Conservation (phyloP, 1,140 invertebrate species). For the Tetragnatha versicolor region DNA sequence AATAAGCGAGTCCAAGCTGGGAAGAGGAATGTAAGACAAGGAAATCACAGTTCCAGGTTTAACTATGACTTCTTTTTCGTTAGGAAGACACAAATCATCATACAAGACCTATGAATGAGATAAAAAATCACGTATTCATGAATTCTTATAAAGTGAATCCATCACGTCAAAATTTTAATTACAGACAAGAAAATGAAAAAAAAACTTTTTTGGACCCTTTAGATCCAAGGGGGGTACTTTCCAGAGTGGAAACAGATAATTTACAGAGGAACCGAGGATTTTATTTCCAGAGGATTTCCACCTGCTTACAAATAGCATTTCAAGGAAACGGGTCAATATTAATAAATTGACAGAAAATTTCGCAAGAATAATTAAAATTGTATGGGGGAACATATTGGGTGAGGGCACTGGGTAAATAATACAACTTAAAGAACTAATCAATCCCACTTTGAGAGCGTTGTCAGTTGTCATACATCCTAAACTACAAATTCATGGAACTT, state of each 20-base stretch:
- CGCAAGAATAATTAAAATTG: too few species aligned
- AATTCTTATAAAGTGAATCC: neutral
- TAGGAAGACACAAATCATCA: slow-evolving; percentile 29
- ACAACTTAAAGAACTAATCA: neutral
- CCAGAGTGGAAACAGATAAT: neutral
- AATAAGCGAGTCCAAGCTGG: too few species aligned
- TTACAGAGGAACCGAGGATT: neutral
- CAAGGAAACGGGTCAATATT: too few species aligned
- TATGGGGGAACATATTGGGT: neutral
- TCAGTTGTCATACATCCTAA: neutral
- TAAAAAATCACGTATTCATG: neutral
- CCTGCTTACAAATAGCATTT: too few species aligned
- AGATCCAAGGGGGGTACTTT: neutral
- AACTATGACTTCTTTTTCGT: slow-evolving; percentile 14
- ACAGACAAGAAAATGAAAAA: neutral
- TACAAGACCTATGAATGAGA: slow-evolving; percentile 19
- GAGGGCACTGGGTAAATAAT: neutral
- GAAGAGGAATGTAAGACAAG: slow-evolving; percentile 26
- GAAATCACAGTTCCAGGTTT: slow-evolving; percentile 35
- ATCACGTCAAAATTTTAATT: too few species aligned
- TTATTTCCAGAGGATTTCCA: neutral
- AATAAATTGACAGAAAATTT: too few species aligned
- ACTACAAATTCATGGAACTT: neutral
- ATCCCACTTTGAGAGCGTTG: neutral
- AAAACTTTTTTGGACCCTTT: neutral